Evolutionary conservation across 2,797 vertebrate species (phyloP), one percentile per base, ranked within the genome.

Genomic region (Melanogrammus aeglefinus): DNA sequence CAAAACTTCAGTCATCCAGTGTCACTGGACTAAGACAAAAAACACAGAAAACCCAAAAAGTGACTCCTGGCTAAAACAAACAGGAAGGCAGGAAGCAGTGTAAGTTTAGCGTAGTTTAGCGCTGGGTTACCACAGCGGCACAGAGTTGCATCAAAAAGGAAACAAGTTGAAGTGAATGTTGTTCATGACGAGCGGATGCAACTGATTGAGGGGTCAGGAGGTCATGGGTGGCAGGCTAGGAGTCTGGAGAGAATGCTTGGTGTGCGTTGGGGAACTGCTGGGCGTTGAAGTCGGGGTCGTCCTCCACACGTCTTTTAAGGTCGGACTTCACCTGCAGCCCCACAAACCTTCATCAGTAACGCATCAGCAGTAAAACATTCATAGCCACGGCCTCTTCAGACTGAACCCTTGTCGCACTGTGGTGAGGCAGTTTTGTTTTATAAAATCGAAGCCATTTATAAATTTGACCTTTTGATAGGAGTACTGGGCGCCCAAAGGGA

Each of bases 241-340:
- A 94, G 84, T 96, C 94, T 0, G 96, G 93, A 12, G 94, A 94
- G 82, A 97, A 97, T 75, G 95, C 96, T 89, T 93, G 94, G 83
- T 96, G 95, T 51, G 96, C 88, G 75, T 95, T 97, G 27, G 97
- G 96, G 87, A 97, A 97, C 84, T 95, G 94, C 88, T 96, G 95
- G 27, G 95, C 88, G 85, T 79, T 96, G 92, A 96, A 97, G 75
- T 96, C 96, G 0, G 95, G 94, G 76, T 97, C 96, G 14, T 97
- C 96, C 73, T 92, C 94, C 76, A 97, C 93, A 72, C 96, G 92
- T 84, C 96, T 96, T 90, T 96, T 95, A 75, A 97, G 92, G 85
- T 98, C 96, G 0, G 92, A 89, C 88, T 95, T 96, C 31, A 97
- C 95, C 96, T 97, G 91, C 33, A 72, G 31, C 10, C 27, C 39